Evolutionary conservation across 2,888 invertebrate species (phyloP), one percentile per base, ranked within the genome.

Genomic region (Heterodera filipjevi): DNA sequence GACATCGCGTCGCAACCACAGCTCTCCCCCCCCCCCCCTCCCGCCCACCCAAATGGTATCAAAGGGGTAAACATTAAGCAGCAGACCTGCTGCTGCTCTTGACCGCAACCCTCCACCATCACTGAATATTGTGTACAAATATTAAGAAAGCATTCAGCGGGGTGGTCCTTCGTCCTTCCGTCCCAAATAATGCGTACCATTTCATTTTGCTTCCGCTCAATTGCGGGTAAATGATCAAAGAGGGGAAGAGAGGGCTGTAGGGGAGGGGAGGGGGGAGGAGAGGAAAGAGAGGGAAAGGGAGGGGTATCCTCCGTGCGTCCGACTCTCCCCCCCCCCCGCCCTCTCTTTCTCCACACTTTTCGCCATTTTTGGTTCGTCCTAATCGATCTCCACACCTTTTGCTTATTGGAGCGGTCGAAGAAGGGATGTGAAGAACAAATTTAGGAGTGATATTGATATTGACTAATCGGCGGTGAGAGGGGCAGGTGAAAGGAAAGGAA

Each of bases 341-440:
- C 53, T 22, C 59, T 27, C 59, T 8, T 3, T 27, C 59, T 6
- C n/a, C n/a, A n/a, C n/a, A n/a, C n/a, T n/a, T n/a, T n/a, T n/a
- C n/a, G n/a, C 59, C 59, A n/a, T 27, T 59, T 59, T 59, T 59
- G 59, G 59, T 59, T 59, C 59, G 59, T 27, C 59, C 22, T 59
- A n/a, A 59, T 59, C 59, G 59, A 59, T 59, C 27, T 59, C 27
- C 59, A 27, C 59, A 8, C 27, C 22, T n/a, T n/a, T n/a, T 12
- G 59, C 16, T 44, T 44, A 12, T 44, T 12, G 49, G 16, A 49
- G 6, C 16, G 16, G 49, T 14, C 49, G 19, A 16, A 8, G 19
- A 22, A 59, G 59, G 3, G 59, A 27, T 22, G 27, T 22, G 22
- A 59, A 27, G 59, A 59, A 59, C 59, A 59, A 59, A 59, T 59